These are phyloP conservation scores for Hyposoter didymator DNA, from an alignment of 2,888 invertebrate species.

Conservation along the genomic window DNA sequence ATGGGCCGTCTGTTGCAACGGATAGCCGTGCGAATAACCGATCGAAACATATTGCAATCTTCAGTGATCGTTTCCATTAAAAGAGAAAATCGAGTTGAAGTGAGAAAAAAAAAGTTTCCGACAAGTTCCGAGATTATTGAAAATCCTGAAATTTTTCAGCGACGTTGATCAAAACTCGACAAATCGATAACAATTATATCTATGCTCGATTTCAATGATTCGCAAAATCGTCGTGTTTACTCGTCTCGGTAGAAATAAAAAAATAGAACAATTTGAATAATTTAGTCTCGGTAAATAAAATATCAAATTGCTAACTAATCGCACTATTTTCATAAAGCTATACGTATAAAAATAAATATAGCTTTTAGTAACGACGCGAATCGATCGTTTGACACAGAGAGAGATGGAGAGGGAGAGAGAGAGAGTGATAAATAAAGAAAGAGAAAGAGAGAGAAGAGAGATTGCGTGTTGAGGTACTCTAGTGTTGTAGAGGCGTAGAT, in stretches of 20 bases:
- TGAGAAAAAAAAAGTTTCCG: neutral
- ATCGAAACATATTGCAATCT: constrained; percentile 27
- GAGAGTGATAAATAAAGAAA: constrained; percentile 71
- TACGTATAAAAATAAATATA: constrained; percentile 1
- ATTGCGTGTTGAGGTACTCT: constrained; percentile 84
- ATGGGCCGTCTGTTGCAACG: neutral
- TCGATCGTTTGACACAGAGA: constrained; percentile 80
- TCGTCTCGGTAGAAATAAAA: neutral
- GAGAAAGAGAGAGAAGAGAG: constrained; percentile 74
- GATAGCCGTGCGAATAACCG: constrained; percentile 1
- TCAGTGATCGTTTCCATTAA: no score
- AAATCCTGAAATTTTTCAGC: neutral
- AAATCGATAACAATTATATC: neutral
- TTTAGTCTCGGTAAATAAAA: neutral
- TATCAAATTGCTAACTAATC: constrained; percentile 9
- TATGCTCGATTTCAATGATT: neutral
- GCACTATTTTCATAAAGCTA: constrained; percentile 27
- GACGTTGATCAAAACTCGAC: neutral
- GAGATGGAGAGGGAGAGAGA: constrained; percentile 68
- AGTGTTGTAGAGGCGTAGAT: constrained; percentile 81
- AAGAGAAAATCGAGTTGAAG: no score
- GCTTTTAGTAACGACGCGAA: constrained; percentile 27
- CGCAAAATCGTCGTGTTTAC: neutral
- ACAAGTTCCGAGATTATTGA: no score
- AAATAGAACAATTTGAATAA: no score